Conservation (phyloP, 2,797 vertebrate genomes). For the Cirrhinus mrigala region DNA sequence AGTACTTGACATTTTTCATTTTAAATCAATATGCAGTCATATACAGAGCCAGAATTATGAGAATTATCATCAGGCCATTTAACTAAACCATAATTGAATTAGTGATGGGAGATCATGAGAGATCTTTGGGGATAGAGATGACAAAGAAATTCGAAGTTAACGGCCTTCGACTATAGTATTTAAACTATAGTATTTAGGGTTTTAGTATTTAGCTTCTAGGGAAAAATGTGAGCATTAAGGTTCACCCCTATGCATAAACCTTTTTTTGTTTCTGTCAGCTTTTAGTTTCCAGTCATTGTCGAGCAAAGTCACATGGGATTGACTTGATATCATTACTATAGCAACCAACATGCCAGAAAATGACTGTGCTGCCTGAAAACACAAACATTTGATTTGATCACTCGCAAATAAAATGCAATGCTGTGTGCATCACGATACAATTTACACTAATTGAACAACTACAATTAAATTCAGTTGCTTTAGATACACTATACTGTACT, state of each 20-base stretch:
- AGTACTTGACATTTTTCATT: slow-evolving; percentile 23
- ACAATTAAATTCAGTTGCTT: not conserved
- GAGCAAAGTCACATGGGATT: not conserved
- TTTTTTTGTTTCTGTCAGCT: not conserved
- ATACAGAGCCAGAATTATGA: slow-evolving; percentile 1
- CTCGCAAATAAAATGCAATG: not conserved
- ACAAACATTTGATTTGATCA: not conserved
- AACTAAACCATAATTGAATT: slow-evolving; percentile 35
- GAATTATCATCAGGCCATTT: slow-evolving; percentile 23
- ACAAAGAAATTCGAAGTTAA: not conserved
- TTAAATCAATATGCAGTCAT: slow-evolving; percentile 26
- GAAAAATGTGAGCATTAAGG: not conserved
- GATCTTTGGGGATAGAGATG: not conserved
- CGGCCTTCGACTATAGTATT: no score
- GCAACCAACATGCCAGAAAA: slow-evolving; percentile 20
- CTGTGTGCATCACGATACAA: not conserved
- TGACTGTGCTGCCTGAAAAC: not conserved
- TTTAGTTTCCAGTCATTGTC: not conserved
- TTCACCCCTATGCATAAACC: not conserved
- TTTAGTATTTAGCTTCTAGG: no score
- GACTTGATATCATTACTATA: slow-evolving; percentile 9
- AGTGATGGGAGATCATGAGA: not conserved
- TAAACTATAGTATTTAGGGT: no score
- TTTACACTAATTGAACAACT: not conserved
- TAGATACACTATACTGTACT: not conserved